Percentiles rank a stretch among this genome's conserved stretches.
Conservation (phyloP, 1,140 invertebrate species). For the Drosophila tropicalis region DNA sequence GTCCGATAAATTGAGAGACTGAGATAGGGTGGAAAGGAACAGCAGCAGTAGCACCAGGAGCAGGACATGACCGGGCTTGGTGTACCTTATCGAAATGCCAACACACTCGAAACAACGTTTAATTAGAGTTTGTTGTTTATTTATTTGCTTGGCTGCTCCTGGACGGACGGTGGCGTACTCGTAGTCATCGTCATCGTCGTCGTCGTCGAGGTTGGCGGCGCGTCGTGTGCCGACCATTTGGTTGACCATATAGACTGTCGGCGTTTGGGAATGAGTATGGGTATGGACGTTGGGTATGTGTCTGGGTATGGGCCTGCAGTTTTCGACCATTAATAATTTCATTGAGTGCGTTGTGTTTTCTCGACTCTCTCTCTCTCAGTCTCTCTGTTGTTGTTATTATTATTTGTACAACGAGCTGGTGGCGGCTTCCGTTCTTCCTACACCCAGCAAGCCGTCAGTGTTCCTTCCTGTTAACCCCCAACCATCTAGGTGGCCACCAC, state of each 20-base stretch:
- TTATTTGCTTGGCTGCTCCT: constrained; percentile 46
- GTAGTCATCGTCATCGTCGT: constrained; percentile 1
- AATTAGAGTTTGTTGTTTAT: constrained; percentile 80
- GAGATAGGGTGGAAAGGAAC: neutral
- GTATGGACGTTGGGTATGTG: neutral
- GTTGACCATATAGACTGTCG: constrained; percentile 27
- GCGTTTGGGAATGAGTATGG: neutral
- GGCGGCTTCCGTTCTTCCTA: constrained; percentile 58
- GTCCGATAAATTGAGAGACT: constrained; percentile 34
- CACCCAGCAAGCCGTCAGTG: constrained; percentile 13
- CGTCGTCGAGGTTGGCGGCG: neutral
- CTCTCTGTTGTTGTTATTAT: constrained; percentile 27
- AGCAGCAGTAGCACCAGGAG: constrained; percentile 3
- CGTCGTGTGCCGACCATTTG: constrained; percentile 44
- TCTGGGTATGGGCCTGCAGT: constrained; percentile 49
- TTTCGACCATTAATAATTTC: constrained; percentile 77
- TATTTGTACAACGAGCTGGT: constrained; percentile 21
- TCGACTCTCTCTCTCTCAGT: neutral
- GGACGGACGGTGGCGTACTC: neutral
- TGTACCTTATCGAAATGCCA: constrained; percentile 64
- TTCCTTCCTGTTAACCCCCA: constrained; percentile 18
- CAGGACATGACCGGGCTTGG: constrained; percentile 34
- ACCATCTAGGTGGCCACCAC: neutral
- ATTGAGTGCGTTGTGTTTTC: constrained; percentile 52
- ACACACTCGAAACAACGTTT: constrained; percentile 63